Base-by-base conservation (phyloP, 2,888 invertebrate genomes). In the Drosophila colorata region DNA sequence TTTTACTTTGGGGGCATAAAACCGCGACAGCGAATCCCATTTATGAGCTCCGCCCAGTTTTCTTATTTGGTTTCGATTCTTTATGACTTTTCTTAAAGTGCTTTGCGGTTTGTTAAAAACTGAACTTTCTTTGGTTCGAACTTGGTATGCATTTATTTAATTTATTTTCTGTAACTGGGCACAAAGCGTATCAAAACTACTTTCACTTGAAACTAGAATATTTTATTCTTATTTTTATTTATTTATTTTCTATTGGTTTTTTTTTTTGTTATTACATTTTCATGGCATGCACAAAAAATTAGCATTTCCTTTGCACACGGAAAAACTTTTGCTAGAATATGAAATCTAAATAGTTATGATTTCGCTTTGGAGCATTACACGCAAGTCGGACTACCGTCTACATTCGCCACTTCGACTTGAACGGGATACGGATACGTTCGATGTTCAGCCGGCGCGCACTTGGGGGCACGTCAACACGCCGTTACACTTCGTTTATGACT, bases 401-500 rank as follows among this genome's bases (percentile, higher is more conserved):
- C 37, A 49, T 49, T 49, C 38, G 63, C 28, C 65, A 9, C 52
- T 23, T 48, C 46, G 47, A 13, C 23, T n/a, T 16, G 18, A 46
- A 20, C 44, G 57, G 18, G 25, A 41, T 52, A 33, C 33, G 37
- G 11, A 52, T 33, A 58, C 52, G 55, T 20, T 43, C 9, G 28
- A 57, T 37, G 6, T 59, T 63, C 57, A 48, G 61, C 69, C 73
- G 74, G 64, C 72, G 44, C 68, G 58, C 49, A 53, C 61, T 55
- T 55, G 56, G 43, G 53, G 72, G 67, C 47, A 77, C 91, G 90
- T 91, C 91, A 87, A 79, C 78, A 87, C 88, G 75, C 81, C 77
- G 80, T 78, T 83, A 90, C 88, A 80, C 82, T 88, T 89, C 88
- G 88, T 87, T 91, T 87, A 83, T 82, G 88, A 91, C 91, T 91